Percentiles rank a stretch among this genome's conserved stretches.
Evolutionary conservation across 2,797 vertebrate genomes (phyloP).

Genomic region (Gallinago solitaria): DNA sequence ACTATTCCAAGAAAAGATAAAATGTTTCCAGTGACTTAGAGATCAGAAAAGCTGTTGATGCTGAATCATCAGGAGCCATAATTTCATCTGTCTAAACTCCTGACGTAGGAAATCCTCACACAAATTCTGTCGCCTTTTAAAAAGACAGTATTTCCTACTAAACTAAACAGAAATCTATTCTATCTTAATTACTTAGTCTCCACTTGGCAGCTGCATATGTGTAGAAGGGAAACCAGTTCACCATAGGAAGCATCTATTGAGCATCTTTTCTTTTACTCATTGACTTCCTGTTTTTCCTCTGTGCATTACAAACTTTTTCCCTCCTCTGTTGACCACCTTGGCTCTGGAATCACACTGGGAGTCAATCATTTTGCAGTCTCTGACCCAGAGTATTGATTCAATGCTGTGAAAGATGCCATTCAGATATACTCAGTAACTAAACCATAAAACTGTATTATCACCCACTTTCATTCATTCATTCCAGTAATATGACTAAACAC

Average conservation of each 20-base stretch:
- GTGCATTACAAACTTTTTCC: neutral
- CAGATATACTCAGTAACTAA: neutral
- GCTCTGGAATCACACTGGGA: neutral
- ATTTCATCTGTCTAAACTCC: neutral
- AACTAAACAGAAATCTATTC: neutral
- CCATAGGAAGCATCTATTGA: neutral
- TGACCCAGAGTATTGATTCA: neutral
- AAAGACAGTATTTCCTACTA: neutral
- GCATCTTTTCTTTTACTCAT: neutral
- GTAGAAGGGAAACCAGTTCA: neutral
- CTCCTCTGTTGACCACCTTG: neutral
- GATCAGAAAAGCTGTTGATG: neutral
- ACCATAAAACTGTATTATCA: neutral
- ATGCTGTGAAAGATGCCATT: neutral
- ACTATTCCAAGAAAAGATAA: constrained; percentile 1
- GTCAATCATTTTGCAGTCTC: neutral
- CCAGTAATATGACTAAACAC: neutral
- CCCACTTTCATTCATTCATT: neutral
- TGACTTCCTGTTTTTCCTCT: neutral
- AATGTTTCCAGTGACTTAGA: neutral
- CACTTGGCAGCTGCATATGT: neutral
- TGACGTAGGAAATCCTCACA: neutral
- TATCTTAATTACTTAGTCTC: neutral
- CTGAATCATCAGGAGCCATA: neutral
- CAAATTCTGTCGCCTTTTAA: neutral